Percentiles rank a stretch among this genome's conserved stretches.
Conservation (phyloP, 2,113 vertebrate species). For the Onychostruthus taczanowskii region DNA sequence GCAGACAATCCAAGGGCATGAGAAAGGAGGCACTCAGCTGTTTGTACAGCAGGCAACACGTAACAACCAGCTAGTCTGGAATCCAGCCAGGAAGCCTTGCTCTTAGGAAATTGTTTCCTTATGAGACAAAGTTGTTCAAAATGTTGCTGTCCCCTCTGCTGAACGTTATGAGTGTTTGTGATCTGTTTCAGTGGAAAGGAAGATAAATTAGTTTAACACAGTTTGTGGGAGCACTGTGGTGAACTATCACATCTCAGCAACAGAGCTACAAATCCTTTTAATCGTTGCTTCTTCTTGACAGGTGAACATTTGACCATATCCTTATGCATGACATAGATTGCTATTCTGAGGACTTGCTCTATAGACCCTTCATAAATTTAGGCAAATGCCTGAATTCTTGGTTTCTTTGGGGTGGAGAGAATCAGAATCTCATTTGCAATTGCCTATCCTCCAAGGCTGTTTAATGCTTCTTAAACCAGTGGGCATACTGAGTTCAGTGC, state of each 20-base stretch:
- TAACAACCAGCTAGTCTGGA: background rate
- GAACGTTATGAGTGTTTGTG: background rate
- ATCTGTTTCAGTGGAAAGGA: background rate
- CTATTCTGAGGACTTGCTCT: background rate
- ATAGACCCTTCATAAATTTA: background rate
- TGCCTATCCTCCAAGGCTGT: background rate
- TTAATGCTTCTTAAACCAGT: background rate
- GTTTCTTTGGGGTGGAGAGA: background rate
- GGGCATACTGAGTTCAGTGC: background rate
- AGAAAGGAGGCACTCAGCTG: background rate
- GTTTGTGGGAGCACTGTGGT: background rate
- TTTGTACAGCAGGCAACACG: accelerated
- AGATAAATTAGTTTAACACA: background rate
- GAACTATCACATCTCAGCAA: background rate
- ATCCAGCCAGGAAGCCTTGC: background rate
- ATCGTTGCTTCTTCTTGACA: background rate
- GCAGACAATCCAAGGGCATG: background rate
- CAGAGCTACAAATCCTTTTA: background rate
- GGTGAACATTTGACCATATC: background rate
- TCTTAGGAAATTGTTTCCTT: background rate
- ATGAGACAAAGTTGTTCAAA: background rate
- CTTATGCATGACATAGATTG: background rate
- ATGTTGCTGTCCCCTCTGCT: background rate
- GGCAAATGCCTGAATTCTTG: background rate
- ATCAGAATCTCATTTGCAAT: background rate